These are phyloP conservation scores for Xestobium rufovillosum DNA, from an alignment of 2,888 invertebrate species.

Conservation along the genomic window DNA sequence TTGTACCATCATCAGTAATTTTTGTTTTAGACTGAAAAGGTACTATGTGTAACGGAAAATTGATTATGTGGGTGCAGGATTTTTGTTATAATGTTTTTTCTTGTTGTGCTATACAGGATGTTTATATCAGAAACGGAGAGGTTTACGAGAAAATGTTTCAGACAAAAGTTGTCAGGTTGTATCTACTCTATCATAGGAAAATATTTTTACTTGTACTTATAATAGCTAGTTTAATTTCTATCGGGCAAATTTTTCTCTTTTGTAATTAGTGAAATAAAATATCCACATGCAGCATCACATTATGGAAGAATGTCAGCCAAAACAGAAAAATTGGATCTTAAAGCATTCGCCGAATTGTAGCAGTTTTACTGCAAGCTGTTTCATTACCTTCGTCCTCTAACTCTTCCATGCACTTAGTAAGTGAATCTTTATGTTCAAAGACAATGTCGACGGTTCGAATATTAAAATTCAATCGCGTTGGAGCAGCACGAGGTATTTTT, in stretches of 20 bases:
- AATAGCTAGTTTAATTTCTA: conserved; percentile 8
- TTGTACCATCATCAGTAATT: too few relatives aligned
- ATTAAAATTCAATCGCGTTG: conserved; percentile 25
- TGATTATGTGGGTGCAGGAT: too few relatives aligned
- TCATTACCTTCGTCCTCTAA: conserved; percentile 13
- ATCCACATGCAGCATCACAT: conserved; percentile 26
- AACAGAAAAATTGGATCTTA: conserved; percentile 23
- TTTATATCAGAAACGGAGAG: too few relatives aligned
- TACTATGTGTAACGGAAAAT: too few relatives aligned
- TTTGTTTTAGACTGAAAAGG: too few relatives aligned
- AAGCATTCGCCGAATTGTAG: conserved; percentile 13
- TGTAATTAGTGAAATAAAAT: conserved; percentile 24
- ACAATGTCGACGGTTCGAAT: conserved; percentile 22
- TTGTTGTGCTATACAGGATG: too few relatives aligned
- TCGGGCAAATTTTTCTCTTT: conserved; percentile 13
- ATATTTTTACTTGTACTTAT: too few relatives aligned
- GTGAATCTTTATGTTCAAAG: conserved; percentile 17
- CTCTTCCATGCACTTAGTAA: conserved; percentile 24
- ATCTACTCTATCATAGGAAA: too few relatives aligned
- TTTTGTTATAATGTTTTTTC: too few relatives aligned
- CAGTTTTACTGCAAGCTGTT: conserved; percentile 18
- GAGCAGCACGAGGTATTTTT: conserved; percentile 15
- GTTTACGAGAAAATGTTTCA: too few relatives aligned
- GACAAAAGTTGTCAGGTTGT: too few relatives aligned
- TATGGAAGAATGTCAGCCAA: conserved; percentile 28